Percentiles rank a stretch among this genome's conserved stretches.
phyloP scores from a whole-genome alignment of 2,113 vertebrate species.

The Passerina amoena region DNA sequence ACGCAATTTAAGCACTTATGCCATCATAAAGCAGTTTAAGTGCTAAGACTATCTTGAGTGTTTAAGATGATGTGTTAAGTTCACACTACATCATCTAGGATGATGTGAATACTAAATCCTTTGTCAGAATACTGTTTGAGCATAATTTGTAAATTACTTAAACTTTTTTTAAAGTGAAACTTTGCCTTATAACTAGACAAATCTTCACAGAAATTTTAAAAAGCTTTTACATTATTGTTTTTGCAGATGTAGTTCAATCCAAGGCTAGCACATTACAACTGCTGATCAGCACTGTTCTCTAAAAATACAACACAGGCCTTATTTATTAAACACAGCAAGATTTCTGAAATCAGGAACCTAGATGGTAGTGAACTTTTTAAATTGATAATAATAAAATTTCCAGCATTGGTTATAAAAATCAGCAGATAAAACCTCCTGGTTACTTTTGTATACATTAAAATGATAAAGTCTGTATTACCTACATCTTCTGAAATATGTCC shows the following conservation, averaged over 20 bases:
- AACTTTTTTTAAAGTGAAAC: background rate
- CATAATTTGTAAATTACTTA: background rate
- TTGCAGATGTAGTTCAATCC: background rate
- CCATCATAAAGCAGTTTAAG: background rate
- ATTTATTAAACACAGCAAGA: background rate
- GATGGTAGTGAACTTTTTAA: background rate
- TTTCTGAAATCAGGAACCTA: background rate
- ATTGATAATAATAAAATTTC: background rate
- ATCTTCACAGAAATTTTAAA: background rate
- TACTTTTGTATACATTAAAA: background rate
- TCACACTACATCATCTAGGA: background rate
- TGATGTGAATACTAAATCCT: background rate
- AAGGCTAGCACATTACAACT: background rate
- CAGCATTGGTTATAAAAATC: background rate
- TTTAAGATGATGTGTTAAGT: background rate
- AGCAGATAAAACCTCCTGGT: background rate
- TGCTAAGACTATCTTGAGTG: background rate
- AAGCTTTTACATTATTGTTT: background rate
- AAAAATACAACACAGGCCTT: background rate
- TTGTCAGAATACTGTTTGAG: background rate
- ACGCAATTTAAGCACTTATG: background rate
- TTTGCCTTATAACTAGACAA: background rate
- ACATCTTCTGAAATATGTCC: background rate
- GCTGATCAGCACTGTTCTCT: background rate
- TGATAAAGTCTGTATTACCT: background rate